phyloP scores from a whole-genome alignment of 2,113 vertebrate species.

The Catharus fuscescens region DNA sequence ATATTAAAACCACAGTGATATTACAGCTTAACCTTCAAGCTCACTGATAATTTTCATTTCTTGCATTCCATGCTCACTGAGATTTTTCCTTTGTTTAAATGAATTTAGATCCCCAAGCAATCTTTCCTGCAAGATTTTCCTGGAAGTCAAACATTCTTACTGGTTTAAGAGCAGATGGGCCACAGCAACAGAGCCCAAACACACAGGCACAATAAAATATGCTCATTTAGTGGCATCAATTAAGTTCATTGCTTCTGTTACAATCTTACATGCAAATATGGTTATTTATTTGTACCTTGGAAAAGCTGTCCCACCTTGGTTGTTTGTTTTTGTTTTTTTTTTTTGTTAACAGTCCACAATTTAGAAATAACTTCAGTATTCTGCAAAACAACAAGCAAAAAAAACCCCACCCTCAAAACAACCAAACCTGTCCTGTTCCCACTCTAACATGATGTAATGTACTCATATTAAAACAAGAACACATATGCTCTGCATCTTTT shows the following conservation, averaged over 20 bases:
- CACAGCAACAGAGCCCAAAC: background rate
- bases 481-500: background rate
- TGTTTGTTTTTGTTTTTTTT: background rate
- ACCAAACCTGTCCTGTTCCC: background rate
- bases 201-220: background rate
- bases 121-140: background rate
- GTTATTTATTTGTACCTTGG: background rate
- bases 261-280: background rate
- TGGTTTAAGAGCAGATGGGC: slow-evolving; percentile 1
- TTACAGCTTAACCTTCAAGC: background rate
- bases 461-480: background rate
- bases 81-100: background rate
- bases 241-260: background rate
- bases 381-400: background rate
- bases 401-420: background rate
- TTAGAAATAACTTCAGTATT: background rate
- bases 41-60: background rate
- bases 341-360: background rate
- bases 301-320: background rate
- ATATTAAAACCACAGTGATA: background rate
- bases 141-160: background rate
- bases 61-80: background rate
- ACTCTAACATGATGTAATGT: background rate
- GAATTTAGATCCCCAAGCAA: background rate
- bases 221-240: background rate